phyloP scores from a whole-genome alignment of 2,797 vertebrate species.

The Coluber constrictor region DNA sequence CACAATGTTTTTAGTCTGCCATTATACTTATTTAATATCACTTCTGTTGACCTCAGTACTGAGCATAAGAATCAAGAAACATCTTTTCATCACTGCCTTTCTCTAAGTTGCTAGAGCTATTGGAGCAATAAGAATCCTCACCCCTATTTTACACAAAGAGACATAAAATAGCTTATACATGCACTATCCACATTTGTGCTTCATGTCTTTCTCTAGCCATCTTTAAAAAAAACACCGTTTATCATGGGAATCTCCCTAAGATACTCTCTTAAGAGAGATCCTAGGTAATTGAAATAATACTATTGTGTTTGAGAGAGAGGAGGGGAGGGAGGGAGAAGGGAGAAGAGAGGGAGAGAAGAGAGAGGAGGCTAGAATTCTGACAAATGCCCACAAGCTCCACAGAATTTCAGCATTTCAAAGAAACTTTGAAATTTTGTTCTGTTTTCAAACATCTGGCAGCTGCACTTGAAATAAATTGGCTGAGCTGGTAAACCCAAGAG shows the following conservation, averaged over 20 bases:
- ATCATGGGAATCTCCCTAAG: background rate
- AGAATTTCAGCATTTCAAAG: background rate
- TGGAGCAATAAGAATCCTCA: background rate
- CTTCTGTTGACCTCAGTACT: background rate
- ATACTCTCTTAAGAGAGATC: background rate
- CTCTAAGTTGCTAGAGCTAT: background rate
- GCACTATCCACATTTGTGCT: background rate
- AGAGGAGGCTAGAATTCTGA: background rate
- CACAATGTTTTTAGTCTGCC: background rate
- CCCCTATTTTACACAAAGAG: background rate
- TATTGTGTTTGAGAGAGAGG: background rate
- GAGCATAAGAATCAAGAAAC: background rate
- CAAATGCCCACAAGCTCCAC: background rate
- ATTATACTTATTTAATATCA: background rate
- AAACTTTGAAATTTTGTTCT: background rate
- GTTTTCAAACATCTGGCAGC: background rate
- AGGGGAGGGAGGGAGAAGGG: background rate
- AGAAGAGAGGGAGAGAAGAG: background rate
- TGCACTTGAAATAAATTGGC: background rate
- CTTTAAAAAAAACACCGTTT: background rate
- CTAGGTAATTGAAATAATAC: background rate
- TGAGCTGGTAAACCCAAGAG: background rate
- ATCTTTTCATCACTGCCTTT: background rate
- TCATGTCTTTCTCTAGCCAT: background rate
- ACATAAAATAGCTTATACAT: background rate